Evolutionary conservation across 2,888 invertebrate genomes (phyloP).

Genomic region (Archips xylosteana): DNA sequence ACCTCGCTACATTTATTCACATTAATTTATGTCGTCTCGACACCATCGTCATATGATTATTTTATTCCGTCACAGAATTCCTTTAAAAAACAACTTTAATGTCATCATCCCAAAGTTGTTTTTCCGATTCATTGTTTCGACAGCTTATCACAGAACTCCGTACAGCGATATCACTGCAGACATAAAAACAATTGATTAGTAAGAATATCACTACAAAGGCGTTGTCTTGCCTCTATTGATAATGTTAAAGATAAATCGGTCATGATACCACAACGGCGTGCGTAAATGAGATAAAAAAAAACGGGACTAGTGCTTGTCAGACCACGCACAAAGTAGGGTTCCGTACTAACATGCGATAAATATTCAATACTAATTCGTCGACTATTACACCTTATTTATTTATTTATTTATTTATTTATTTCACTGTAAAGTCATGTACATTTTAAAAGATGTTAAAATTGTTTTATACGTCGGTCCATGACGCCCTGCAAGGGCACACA

Average conservation of each 20-base stretch:
- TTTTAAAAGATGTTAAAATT: no score
- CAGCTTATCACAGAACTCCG: not conserved
- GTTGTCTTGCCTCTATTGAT: slow-evolving; percentile 16
- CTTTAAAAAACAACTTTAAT: not conserved
- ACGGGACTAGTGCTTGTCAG: no score
- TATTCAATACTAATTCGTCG: no score
- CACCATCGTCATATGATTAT: slow-evolving; percentile 1
- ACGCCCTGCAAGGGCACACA: no score
- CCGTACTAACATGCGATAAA: no score
- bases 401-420: no score
- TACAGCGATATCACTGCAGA: not conserved
- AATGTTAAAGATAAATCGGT: slow-evolving; percentile 9
- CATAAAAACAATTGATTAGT: slow-evolving; percentile 12
- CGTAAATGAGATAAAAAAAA: slow-evolving; percentile 28
- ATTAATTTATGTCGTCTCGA: slow-evolving; percentile 1
- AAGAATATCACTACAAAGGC: not conserved
- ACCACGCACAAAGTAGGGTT: no score
- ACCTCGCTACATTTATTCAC: not conserved
- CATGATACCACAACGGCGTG: not conserved
- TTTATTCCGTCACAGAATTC: not conserved
- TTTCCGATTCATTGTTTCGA: not conserved
- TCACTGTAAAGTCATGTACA: no score
- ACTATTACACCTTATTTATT: no score
- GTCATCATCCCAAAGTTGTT: not conserved
- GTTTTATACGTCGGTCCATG: no score